Base-by-base conservation (phyloP, 2,113 vertebrate species). In the Paralichthys olivaceus region DNA sequence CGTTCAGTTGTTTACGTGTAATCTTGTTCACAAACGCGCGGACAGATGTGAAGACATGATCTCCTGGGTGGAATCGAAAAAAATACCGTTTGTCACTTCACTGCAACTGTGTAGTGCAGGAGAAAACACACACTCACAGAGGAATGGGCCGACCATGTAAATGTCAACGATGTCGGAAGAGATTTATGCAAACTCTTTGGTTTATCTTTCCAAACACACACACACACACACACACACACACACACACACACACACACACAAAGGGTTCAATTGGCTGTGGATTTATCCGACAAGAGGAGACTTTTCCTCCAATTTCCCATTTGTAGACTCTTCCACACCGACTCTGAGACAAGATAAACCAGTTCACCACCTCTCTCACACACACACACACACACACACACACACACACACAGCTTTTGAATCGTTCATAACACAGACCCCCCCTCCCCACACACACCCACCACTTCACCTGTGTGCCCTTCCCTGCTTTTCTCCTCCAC, bases 331-430 rank as follows among this genome's bases (percentile, higher is more conserved):
- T 54, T 34, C 54, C 17, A 1, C 28, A 5, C 9, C 4, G 8
- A 32, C 29, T 13, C 37, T 4, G 4, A 67, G 83, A 92, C 89
- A 25, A 87, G 86, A 84, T 68, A 72, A 90, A 93, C 90, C 83
- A 84, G 91, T 93, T 90, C 43, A n/a, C 63, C 60, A 64, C 79
- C 5, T 26, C 22, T 32, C 22, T 29, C 28, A 40, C 54, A 49
- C 43, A 23, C 54, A 53, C 66, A 67, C 75, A 59, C 55, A 47
- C 61, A 66, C 57, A 49, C 47, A 74, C 60, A 29, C 67, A 57
- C 47, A 28, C 70, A 75, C 51, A 74, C 73, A 45, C 62, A 43
- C 26, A 28, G 28, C 11, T 32, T 2, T 66, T 76, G 28, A 80
- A 85, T 86, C 72, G 83, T 79, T 75, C 67, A 87, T 78, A 55